phyloP scores from a whole-genome alignment of 2,888 invertebrate genomes.

The Melikaiella ostensackeni region DNA sequence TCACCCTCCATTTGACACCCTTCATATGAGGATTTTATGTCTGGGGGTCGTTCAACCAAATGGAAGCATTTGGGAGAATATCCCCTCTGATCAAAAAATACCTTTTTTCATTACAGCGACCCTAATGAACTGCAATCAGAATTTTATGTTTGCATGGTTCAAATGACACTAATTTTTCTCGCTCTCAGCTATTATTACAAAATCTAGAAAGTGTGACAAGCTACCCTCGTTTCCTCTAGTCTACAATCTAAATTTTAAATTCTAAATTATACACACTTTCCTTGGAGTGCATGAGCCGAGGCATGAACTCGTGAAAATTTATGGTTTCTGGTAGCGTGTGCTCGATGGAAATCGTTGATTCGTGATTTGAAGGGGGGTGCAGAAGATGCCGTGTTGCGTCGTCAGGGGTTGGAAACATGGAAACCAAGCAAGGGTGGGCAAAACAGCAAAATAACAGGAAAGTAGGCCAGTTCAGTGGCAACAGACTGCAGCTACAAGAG shows the following conservation, averaged over 20 bases:
- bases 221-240: not conserved
- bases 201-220: not conserved
- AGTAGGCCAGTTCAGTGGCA: constrained; percentile 27
- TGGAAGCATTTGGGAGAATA: no score
- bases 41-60: no score
- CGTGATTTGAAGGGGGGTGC: constrained; percentile 24
- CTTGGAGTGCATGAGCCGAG: not conserved
- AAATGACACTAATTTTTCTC: not conserved
- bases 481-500: constrained; percentile 19
- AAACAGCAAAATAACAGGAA: constrained; percentile 22
- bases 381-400: not conserved
- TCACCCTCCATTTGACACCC: no score
- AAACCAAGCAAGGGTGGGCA: constrained; percentile 4
- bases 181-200: not conserved
- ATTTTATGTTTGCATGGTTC: no score
- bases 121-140: no score
- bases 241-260: not conserved
- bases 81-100: no score
- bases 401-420: not conserved
- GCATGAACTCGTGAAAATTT: constrained; percentile 11
- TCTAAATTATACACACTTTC: not conserved
- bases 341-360: constrained; percentile 21
- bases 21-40: no score
- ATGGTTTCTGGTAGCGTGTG: constrained; percentile 26
- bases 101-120: no score